Evolutionary conservation across 2,113 vertebrate genomes (phyloP).

Genomic region (Cyanocitta stelleri): DNA sequence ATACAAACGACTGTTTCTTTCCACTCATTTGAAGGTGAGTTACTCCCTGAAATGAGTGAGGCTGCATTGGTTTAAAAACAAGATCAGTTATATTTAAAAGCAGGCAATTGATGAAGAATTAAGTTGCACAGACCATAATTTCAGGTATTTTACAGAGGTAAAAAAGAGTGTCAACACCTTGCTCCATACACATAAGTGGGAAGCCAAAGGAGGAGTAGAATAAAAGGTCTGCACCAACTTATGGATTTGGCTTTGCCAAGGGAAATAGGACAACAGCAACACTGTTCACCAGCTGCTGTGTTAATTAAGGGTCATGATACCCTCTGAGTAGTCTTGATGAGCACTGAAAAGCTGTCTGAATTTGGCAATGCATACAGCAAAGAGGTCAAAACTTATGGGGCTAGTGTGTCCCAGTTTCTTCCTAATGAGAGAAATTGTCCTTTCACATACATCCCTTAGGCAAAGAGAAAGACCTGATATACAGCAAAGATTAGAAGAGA

Average conservation of each 20-base stretch:
- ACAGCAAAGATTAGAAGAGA: background rate
- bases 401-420: background rate
- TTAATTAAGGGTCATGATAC: slow-evolving; percentile 6
- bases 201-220: background rate
- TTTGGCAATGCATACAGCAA: background rate
- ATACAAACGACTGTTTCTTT: background rate
- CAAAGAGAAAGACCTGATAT: background rate
- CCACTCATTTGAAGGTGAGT: background rate
- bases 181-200: background rate
- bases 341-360: background rate
- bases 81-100: background rate
- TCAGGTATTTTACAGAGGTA: background rate
- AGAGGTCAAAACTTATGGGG: background rate
- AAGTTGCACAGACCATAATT: background rate
- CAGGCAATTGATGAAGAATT: background rate
- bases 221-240: background rate
- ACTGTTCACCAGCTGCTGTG: background rate
- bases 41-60: background rate
- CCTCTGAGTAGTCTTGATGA: background rate
- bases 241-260: background rate
- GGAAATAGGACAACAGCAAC: background rate
- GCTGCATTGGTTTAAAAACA: background rate
- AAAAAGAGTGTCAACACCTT: background rate
- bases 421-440: background rate
- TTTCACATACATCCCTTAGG: background rate